Evolutionary conservation across 2,797 vertebrate species (phyloP).

Genomic region (Coluber constrictor): DNA sequence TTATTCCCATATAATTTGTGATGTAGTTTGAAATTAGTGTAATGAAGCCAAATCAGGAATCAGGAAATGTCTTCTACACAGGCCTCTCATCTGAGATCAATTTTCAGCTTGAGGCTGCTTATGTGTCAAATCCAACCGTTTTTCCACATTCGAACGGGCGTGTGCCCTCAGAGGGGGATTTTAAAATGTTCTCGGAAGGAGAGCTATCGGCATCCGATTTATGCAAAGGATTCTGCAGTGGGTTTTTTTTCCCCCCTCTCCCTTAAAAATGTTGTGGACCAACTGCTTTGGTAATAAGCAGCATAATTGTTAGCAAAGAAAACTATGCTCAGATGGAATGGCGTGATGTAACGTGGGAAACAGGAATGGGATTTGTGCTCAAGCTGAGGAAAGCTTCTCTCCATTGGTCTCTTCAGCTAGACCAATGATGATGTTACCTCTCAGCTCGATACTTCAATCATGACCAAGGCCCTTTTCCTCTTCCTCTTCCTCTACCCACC

Average conservation of each 20-base stretch:
- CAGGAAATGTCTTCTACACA: background rate
- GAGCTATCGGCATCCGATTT: too few species aligned
- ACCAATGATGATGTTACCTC: background rate
- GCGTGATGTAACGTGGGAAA: too few species aligned
- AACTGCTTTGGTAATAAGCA: background rate
- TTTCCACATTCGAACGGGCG: background rate
- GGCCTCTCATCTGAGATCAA: background rate
- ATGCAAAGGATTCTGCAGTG: background rate
- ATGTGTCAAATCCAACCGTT: background rate
- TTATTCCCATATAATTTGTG: background rate
- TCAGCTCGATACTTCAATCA: too few species aligned
- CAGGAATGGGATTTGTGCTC: rapidly evolving
- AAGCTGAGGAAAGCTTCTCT: background rate
- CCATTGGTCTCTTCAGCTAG: background rate
- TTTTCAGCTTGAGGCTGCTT: background rate
- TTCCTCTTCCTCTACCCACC: too few species aligned
- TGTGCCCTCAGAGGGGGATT: background rate
- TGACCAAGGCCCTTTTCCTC: too few species aligned
- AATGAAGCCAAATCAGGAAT: background rate
- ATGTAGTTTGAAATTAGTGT: background rate
- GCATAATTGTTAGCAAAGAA: too few species aligned
- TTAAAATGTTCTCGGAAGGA: background rate
- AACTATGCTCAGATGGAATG: too few species aligned
- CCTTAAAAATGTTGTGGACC: background rate
- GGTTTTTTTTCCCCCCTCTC: rapidly evolving